These are phyloP conservation scores for Thecocarcelia acutangulata DNA, from an alignment of 2,888 invertebrate genomes.

Conservation along the genomic window DNA sequence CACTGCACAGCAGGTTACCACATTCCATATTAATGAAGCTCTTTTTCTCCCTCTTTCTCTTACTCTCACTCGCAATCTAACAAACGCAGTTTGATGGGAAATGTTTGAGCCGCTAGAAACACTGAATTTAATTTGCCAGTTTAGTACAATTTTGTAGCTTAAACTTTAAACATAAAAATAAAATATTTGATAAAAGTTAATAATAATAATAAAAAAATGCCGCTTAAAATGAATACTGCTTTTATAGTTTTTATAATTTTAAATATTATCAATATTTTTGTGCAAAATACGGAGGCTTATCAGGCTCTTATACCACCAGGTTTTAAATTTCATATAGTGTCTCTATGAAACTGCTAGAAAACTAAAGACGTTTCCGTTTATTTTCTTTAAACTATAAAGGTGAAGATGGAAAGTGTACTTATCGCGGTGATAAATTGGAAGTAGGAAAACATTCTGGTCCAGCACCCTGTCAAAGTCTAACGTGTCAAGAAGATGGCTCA, in stretches of 20 bases:
- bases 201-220: constrained; percentile 16
- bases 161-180: constrained; percentile 46
- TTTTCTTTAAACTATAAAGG: constrained; percentile 29
- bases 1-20: constrained; percentile 41
- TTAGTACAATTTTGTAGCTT: constrained; percentile 51
- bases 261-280: constrained; percentile 39
- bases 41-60: background rate
- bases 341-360: constrained; percentile 37
- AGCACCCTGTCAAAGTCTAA: constrained; percentile 77
- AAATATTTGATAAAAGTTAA: background rate
- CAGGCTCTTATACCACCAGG: constrained; percentile 61
- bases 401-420: constrained; percentile 76
- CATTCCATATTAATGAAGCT: background rate
- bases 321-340: constrained; percentile 16
- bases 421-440: constrained; percentile 76
- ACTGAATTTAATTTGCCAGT: constrained; percentile 16
- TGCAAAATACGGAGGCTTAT: constrained; percentile 57
- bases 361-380: constrained; percentile 69
- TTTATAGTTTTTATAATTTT: constrained; percentile 25
- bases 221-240: constrained; percentile 22
- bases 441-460: constrained; percentile 76
- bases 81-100: background rate
- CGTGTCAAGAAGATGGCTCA: constrained; percentile 77
- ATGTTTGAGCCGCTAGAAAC: background rate
- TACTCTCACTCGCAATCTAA: background rate